Evolutionary conservation across 2,797 vertebrate genomes (phyloP).

Genomic region (Sebastes iracundus): DNA sequence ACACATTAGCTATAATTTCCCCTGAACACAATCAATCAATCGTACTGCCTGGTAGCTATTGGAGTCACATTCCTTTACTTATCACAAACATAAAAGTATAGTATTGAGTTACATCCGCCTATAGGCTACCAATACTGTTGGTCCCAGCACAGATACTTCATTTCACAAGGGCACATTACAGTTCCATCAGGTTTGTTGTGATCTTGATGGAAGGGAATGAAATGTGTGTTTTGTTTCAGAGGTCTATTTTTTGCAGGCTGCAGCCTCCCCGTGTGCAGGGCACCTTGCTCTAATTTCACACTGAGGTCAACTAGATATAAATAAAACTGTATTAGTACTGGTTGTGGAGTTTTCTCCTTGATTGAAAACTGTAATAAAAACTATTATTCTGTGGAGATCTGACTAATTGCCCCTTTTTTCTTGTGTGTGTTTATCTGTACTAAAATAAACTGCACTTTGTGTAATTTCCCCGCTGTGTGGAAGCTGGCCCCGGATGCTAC

Average conservation of each 20-base stretch:
- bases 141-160: neutral
- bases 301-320: constrained; percentile 8
- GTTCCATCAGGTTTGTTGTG: neutral
- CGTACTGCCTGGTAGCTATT: no score
- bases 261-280: neutral
- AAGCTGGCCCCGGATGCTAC: neutral
- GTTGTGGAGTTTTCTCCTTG: neutral
- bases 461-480: neutral
- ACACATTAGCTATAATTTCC: neutral
- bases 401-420: neutral
- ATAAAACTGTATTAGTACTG: neutral
- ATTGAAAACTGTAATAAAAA: neutral
- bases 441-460: neutral
- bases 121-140: no score
- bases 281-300: constrained; percentile 31
- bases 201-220: neutral
- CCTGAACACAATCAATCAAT: neutral
- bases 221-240: constrained; percentile 6
- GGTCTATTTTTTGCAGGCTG: constrained; percentile 22
- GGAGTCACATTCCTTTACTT: neutral
- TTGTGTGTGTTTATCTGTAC: neutral
- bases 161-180: neutral
- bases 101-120: neutral
- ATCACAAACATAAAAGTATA: neutral
- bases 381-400: neutral